A percentile compares a stretch with the other conserved stretches of the same genome.
Conservation (phyloP, 2,888 invertebrate genomes). For the Nomada goodeniana region DNA sequence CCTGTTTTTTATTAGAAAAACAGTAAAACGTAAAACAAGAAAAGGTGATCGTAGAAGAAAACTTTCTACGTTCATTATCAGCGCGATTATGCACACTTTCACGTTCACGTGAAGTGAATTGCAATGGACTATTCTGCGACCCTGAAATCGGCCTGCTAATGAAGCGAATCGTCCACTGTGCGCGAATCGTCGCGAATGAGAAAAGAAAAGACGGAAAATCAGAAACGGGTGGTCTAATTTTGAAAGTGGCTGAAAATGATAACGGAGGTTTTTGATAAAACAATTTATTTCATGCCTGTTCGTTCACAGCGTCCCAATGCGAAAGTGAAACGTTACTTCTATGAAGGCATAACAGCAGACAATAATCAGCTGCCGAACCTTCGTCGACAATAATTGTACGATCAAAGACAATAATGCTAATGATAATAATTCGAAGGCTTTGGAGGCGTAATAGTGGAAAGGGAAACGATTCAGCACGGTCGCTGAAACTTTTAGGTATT, state of each 20-base stretch:
- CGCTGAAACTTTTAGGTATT: conserved; percentile 79
- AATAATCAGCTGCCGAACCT: conserved; percentile 55
- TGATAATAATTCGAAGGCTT: conserved; percentile 31
- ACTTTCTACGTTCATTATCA: conserved; percentile 42
- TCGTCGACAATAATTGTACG: conserved; percentile 52
- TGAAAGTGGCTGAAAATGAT: background rate
- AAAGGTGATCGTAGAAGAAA: conserved; percentile 5
- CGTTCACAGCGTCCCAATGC: background rate
- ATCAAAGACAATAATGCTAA: conserved; percentile 49
- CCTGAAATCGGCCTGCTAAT: conserved; percentile 1
- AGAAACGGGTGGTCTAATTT: background rate
- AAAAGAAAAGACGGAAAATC: background rate
- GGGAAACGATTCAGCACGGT: conserved; percentile 67
- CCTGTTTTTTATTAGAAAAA: background rate
- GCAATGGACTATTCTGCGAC: conserved; percentile 2
- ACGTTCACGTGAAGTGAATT: conserved; percentile 19
- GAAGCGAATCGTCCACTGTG: background rate
- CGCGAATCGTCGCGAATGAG: too few species aligned
- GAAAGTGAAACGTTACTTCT: background rate
- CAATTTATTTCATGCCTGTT: background rate
- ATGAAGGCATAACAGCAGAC: conserved; percentile 31
- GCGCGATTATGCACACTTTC: conserved; percentile 30
- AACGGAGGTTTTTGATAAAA: background rate
- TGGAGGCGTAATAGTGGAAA: background rate
- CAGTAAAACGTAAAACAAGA: background rate